Evolutionary conservation across 2,888 invertebrate species (phyloP), one percentile per base, ranked within the genome.

Genomic region (Eupithecia tripunctaria): DNA sequence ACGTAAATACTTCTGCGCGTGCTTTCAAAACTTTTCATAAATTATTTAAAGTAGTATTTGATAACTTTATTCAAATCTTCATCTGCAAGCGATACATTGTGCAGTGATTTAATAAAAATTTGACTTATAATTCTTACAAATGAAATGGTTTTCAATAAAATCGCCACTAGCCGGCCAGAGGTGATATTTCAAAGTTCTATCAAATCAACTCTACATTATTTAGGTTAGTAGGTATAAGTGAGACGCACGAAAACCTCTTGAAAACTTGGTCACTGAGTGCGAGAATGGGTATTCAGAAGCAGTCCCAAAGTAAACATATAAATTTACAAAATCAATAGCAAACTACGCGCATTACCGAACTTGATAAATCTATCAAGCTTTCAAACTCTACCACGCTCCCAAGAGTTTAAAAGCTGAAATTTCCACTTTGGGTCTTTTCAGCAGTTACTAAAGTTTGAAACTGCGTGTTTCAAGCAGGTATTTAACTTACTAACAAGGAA

Each of bases 331-430:
- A 69, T 69, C 47, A 25, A 64, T 67, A 51, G 21, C 38, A 0
- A 63, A 51, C 51, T 47, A 29, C 32, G 27, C 25, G 21, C 67
- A 38, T 27, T 47, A 67, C 51, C 43, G 43, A 63, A 63, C 62
- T 64, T 64, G 38, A 38, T 41, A n/a, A 64, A 64, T 69, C 27
- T 64, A 36, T 64, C 36, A 64, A 51, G 43, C 38, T 64, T 63
- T 63, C 14, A 21, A 62, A 60, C 47, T 63, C 21, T 41, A 25
- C 62, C 27, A 43, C 2, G 25, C 1, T 25, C 14, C 29, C n/a
- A 7, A 56, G 32, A 71, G 67, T 67, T 71, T 67, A 36, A 62
- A 32, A 59, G 10, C 29, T 47, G 14, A 36, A 60, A 38, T 38
- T 64, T 64, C n/a, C 27, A 10, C n/a, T 29, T 63, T 18, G 29